These are phyloP conservation scores for Myotis lucifugus DNA, from an alignment of 2,113 vertebrate genomes.

Conservation along the genomic window DNA sequence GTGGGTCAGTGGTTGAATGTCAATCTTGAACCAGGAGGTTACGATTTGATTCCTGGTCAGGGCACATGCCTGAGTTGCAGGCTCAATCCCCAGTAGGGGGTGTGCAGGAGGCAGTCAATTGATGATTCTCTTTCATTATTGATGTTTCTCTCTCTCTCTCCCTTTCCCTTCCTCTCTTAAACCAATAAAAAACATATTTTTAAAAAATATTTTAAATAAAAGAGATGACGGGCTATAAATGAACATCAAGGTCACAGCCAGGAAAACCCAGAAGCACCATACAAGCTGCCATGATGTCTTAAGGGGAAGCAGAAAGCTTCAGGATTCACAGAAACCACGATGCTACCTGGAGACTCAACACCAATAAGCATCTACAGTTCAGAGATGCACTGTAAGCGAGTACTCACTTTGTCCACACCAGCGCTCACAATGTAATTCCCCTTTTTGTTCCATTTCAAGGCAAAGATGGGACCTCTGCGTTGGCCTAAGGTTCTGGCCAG, in stretches of 20 bases:
- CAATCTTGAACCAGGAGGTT: too few species aligned
- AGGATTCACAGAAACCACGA: conserved; percentile 9
- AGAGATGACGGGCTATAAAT: fast-evolving
- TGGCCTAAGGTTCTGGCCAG: conserved; percentile 98
- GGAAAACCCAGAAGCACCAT: background rate
- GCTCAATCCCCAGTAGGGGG: too few species aligned
- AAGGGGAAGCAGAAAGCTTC: background rate
- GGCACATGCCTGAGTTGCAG: too few species aligned
- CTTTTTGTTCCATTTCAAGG: conserved; percentile 99
- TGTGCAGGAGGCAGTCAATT: too few species aligned
- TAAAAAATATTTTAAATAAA: too few species aligned
- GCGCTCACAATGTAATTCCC: conserved; percentile 98
- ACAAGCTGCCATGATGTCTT: background rate
- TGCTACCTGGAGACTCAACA: background rate
- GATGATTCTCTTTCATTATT: too few species aligned
- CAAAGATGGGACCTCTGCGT: conserved; percentile 99
- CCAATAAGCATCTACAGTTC: background rate
- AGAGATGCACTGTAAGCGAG: background rate
- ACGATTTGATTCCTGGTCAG: too few species aligned
- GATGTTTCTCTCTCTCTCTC: too few species aligned
- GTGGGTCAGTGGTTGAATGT: too few species aligned
- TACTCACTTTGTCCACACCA: conserved; percentile 96
- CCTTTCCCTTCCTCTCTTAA: too few species aligned
- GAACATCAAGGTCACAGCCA: background rate
- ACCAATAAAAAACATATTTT: too few species aligned